phyloP scores from a whole-genome alignment of 2,113 vertebrate species.

The Phylloscopus trochilus region DNA sequence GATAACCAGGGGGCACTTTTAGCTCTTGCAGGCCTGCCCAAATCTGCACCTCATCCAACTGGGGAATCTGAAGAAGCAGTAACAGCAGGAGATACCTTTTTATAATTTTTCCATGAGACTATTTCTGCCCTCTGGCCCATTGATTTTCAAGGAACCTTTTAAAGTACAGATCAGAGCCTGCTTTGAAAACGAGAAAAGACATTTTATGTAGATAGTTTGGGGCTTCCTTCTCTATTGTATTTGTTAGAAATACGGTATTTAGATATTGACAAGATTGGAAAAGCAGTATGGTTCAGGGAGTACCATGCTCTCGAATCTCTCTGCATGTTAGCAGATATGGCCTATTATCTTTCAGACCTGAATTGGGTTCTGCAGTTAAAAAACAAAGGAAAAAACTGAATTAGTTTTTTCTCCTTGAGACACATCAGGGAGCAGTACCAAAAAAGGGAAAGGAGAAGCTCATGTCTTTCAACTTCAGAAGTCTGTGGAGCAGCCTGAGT shows the following conservation, averaged over 20 bases:
- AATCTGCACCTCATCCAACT: not conserved
- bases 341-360: not conserved
- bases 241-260: not conserved
- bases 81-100: not conserved
- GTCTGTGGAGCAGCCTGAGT: not conserved
- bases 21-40: not conserved
- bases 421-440: not conserved
- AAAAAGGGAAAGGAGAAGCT: not conserved
- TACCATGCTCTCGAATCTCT: not conserved
- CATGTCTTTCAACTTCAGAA: not conserved
- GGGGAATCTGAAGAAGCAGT: not conserved
- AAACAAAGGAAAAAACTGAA: accelerated
- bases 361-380: not conserved
- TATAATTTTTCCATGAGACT: not conserved
- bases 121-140: not conserved
- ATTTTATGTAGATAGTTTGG: not conserved
- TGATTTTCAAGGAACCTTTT: not conserved
- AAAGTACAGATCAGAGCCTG: not conserved
- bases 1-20: not conserved
- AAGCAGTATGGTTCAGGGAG: not conserved
- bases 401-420: not conserved
- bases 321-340: not conserved
- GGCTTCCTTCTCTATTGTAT: not conserved
- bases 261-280: not conserved
- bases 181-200: not conserved